These are phyloP conservation scores for Cryptophagus acutangulus DNA, from an alignment of 2,888 invertebrate species.

Conservation along the genomic window DNA sequence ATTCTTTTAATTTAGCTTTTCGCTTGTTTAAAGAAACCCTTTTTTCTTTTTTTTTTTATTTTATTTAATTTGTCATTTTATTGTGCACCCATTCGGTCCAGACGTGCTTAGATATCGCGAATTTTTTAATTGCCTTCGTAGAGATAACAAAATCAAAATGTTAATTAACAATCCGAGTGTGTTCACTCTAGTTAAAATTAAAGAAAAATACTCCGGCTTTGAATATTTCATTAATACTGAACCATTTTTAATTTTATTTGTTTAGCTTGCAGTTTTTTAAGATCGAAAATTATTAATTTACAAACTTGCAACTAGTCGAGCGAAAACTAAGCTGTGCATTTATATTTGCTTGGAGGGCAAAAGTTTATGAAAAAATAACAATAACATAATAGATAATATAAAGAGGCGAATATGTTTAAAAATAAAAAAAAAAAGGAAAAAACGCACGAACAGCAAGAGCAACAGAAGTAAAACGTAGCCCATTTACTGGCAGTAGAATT, in stretches of 20 bases:
- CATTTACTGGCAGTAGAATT: constrained; percentile 33
- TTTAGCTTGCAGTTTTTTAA: constrained; percentile 33
- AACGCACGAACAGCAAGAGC: too few species aligned
- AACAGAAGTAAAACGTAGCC: constrained; percentile 24
- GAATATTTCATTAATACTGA: constrained; percentile 42
- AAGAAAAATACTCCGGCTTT: constrained; percentile 45
- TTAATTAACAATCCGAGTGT: constrained; percentile 48
- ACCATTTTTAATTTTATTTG: constrained; percentile 31
- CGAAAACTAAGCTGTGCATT: too few species aligned
- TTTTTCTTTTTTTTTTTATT: constrained; percentile 31
- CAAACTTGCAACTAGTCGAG: too few species aligned
- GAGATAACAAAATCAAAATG: constrained; percentile 51
- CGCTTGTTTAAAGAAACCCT: constrained; percentile 45
- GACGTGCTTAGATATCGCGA: constrained; percentile 44
- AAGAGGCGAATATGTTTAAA: constrained; percentile 5
- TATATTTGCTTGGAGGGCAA: too few species aligned
- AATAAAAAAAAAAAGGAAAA: constrained; percentile 11
- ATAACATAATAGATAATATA: constrained; percentile 5
- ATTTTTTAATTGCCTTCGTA: constrained; percentile 48
- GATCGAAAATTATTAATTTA: too few species aligned
- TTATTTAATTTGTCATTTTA: constrained; percentile 48
- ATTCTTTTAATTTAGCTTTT: constrained; percentile 46
- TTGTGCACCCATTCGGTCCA: constrained; percentile 41
- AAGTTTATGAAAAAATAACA: constrained; percentile 7
- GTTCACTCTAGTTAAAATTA: constrained; percentile 44